Base-by-base conservation (phyloP, 2,113 vertebrate genomes). In the Cochlearius cochlearius region DNA sequence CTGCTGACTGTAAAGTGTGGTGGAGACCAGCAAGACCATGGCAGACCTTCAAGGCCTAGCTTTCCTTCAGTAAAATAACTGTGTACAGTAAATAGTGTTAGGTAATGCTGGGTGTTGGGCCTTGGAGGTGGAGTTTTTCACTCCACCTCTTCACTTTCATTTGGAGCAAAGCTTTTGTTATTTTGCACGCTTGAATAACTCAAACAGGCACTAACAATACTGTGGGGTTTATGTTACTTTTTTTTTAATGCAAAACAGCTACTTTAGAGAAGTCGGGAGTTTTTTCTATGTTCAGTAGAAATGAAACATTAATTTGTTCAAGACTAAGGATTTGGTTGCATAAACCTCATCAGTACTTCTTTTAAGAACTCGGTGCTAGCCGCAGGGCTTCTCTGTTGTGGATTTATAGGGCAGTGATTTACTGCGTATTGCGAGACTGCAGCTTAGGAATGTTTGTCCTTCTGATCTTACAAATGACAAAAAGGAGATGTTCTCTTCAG, bases 371-470 rank as follows among this genome's bases (percentile, higher is more conserved):
- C 14, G 0, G 9, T 66, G 58, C 26, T 94, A 73, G 69, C 77
- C 45, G 67, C 50, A 30, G 75, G 85, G 78, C 81, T 94, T 47
- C 66, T 86, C 52, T 92, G 52, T 62, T 93, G 16, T 1, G 1
- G 32, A 53, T 95, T 96, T 95, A 82, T 30, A 58, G 81, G 32
- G 20, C 38, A 93, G n/a, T 91, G 81, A 91, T 95, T 95, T 97
- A 95, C 34, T 79, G 5, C 3, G 1, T 82, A 85, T 95, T 95
- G 92, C 96, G 41, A 34, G n/a, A 59, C 75, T 80, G 53, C 41
- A 36, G n/a, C 32, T 63, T 64, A 79, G 53, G 38, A 76, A 50
- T 88, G 34, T 76, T 94, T 76, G 34, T 74, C 55, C 60, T 89
- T 79, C 32, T 45, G 23, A 79, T 58, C 73, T 88, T 55, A 20